These are phyloP conservation scores for Drosophila burlai DNA, from an alignment of 1,140 invertebrate genomes.

Conservation along the genomic window DNA sequence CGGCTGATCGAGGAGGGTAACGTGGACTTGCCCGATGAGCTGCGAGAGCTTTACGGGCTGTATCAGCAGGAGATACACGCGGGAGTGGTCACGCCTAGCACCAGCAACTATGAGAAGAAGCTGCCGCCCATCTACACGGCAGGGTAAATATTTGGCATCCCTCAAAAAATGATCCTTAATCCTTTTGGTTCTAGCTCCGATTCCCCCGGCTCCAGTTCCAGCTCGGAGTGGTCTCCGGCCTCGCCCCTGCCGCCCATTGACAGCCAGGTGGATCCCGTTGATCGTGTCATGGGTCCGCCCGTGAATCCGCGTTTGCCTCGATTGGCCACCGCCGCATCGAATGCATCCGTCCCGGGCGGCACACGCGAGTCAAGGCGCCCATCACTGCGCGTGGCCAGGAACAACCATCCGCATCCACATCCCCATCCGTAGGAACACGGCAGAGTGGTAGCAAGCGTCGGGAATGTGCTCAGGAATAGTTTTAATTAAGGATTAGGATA, in stretches of 20 bases:
- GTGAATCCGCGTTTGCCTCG: constrained; percentile 80
- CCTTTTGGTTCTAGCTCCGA: constrained; percentile 62
- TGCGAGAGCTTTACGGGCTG: constrained; percentile 93
- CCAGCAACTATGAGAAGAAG: constrained; percentile 76
- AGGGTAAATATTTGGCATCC: constrained; percentile 56
- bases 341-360: constrained; percentile 7
- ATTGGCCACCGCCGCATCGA: constrained; percentile 37
- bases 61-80: constrained; percentile 95
- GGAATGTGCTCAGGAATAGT: constrained; percentile 70
- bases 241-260: constrained; percentile 80
- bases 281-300: constrained; percentile 80
- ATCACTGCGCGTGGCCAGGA: constrained; percentile 60
- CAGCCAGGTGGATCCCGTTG: constrained; percentile 60
- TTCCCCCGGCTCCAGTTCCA: constrained; percentile 83
- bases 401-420: constrained; percentile 55
- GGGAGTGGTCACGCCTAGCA: constrained; percentile 84
- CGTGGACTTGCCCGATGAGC: constrained; percentile 90
- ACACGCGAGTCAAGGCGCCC: constrained; percentile 39
- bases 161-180: background rate
- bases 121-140: constrained; percentile 83
- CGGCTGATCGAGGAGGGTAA: constrained; percentile 92
- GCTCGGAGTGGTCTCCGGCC: constrained; percentile 84
- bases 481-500: constrained; percentile 48
- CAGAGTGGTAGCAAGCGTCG: background rate
- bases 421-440: constrained; percentile 32